Base-by-base conservation (phyloP, 2,797 vertebrate species). In the Lepidocolaptes lacrymiger region DNA sequence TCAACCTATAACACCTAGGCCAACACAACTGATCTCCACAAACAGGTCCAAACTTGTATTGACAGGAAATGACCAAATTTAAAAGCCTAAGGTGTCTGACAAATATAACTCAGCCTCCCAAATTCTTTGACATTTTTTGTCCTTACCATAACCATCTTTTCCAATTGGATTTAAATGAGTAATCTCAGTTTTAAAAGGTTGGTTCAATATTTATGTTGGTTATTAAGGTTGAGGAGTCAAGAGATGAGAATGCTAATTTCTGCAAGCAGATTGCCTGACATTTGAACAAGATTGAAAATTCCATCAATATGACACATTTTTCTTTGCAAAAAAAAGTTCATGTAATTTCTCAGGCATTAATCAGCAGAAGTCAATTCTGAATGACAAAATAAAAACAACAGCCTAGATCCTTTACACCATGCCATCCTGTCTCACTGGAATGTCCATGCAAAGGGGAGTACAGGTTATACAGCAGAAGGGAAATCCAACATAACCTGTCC, bases 161-260 rank as follows among this genome's bases (percentile, higher is more conserved):
- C 48, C 87, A 76, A 83, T 81, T 71, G 67, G 78, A 92, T 87
- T 94, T 88, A 90, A 89, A 92, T 92, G 92, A 95, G 66, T 89
- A 94, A 90, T 93, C 75, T 94, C 71, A 36, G 14, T 88, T 95
- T 78, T 94, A 79, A 97, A 97, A 97, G 72, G 56, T 91, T 97
- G 95, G 92, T 76, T 97, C 76, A 54, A 52, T 97, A 95, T 93
- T 96, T 96, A 58, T 46, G 22, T 68, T 83, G 61, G 62, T 87
- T 96, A 85, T 93, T 91, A 93, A 96, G 78, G 87, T 72, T 7
- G 1, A 52, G 78, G 67, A 96, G 96, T 91, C 91, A 95, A 90
- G 89, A 93, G 80, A 95, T 43, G 62, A 93, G 85, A 94, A 91
- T 5, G 2, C 22, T 96, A 91, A 96, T 94, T 92, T 93, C 85